These are phyloP conservation scores for Scaptomyza hsui DNA, from an alignment of 1,140 invertebrate species.

Conservation along the genomic window DNA sequence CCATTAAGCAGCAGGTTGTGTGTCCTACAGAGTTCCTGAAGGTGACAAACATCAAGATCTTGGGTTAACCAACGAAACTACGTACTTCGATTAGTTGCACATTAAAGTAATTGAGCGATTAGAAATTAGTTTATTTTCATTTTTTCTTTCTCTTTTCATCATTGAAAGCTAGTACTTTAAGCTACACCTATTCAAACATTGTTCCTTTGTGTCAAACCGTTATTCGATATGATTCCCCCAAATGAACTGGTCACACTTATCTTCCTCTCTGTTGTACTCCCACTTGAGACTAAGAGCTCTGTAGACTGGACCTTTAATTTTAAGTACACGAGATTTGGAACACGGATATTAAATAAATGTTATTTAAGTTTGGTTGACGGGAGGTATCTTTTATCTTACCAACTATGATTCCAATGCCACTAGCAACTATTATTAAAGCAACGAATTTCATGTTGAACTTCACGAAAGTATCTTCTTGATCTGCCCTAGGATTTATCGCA, in stretches of 20 bases:
- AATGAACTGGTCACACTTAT: neutral
- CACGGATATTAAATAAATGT: no score
- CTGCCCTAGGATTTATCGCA: neutral
- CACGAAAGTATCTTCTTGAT: neutral
- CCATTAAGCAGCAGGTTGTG: conserved; percentile 65
- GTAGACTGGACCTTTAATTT: no score
- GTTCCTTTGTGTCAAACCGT: neutral
- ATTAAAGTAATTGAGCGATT: conserved; percentile 14
- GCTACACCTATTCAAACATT: neutral
- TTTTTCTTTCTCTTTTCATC: no score
- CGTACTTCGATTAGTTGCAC: conserved; percentile 48
- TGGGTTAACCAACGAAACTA: conserved; percentile 64
- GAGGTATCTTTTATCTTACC: no score
- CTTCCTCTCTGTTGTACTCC: neutral
- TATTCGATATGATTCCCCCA: neutral
- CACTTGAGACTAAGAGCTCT: neutral
- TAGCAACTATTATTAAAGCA: neutral
- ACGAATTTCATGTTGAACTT: neutral
- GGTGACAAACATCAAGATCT: conserved; percentile 64
- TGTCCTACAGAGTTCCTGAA: conserved; percentile 27
- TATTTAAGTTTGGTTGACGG: no score
- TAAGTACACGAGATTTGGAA: no score
- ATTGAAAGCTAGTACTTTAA: no score
- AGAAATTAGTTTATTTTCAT: no score
- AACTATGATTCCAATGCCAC: no score